Evolutionary conservation across 2,113 vertebrate genomes (phyloP).

Genomic region (Gasterosteus nipponicus): DNA sequence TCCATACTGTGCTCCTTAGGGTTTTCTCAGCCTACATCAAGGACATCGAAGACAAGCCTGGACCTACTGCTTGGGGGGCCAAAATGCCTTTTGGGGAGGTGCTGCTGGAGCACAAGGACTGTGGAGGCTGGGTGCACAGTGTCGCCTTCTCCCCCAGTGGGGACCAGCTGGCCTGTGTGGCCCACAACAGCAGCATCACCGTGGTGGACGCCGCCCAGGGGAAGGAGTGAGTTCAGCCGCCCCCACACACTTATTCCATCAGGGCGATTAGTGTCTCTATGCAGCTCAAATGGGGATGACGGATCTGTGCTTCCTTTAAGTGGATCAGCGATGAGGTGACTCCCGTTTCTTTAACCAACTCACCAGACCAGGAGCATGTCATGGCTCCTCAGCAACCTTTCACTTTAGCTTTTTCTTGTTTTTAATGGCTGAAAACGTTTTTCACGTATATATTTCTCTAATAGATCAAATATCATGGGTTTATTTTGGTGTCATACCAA

Average conservation of each 20-base stretch:
- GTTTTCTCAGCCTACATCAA: constrained; percentile 85
- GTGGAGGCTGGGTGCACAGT: constrained; percentile 85
- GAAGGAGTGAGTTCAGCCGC: constrained; percentile 78
- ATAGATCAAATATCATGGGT: background rate
- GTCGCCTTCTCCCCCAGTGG: constrained; percentile 83
- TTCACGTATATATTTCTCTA: background rate
- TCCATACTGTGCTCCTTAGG: constrained; percentile 47
- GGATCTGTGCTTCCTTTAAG: background rate
- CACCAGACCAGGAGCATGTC: background rate
- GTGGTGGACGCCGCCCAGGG: constrained; percentile 78
- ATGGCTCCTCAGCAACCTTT: background rate
- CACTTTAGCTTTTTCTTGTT: background rate
- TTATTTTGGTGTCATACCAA: background rate
- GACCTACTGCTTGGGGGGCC: constrained; percentile 83
- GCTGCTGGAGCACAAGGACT: constrained; percentile 82
- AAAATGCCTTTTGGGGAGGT: constrained; percentile 87
- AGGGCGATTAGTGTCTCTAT: background rate
- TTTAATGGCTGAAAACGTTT: background rate
- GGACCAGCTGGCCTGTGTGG: constrained; percentile 81
- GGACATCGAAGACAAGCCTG: constrained; percentile 86
- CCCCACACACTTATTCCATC: background rate
- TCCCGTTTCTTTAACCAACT: no score
- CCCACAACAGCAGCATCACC: constrained; percentile 83
- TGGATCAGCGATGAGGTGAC: background rate
- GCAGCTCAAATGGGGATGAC: background rate